A percentile compares a stretch with the other conserved stretches of the same genome.
These are phyloP conservation scores for Andrena minutula DNA, from an alignment of 2,888 invertebrate genomes.

Conservation along the genomic window DNA sequence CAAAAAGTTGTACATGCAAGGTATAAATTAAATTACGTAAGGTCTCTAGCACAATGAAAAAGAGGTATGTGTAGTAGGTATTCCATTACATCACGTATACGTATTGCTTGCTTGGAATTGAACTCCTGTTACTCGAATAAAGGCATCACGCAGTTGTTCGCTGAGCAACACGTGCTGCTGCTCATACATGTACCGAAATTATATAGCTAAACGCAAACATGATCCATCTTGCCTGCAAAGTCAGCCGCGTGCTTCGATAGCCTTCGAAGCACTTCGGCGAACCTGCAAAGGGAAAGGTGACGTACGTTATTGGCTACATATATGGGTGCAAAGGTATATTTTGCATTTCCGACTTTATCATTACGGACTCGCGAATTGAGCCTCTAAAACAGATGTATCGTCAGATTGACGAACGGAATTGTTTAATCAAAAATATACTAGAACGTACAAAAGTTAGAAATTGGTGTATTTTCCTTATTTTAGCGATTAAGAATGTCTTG, in stretches of 20 bases:
- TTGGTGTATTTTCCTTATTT: no score
- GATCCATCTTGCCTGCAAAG: constrained; percentile 31
- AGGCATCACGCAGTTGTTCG: constrained; percentile 28
- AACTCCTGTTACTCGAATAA: constrained; percentile 39
- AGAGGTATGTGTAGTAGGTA: background rate
- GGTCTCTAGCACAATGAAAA: constrained; percentile 1
- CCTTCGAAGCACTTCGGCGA: background rate
- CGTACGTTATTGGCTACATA: background rate
- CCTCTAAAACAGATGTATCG: no score
- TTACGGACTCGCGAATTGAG: background rate
- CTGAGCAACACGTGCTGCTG: constrained; percentile 13
- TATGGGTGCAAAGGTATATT: background rate
- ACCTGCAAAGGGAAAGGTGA: background rate
- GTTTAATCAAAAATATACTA: no score
- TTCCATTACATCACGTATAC: background rate
- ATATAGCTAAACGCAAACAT: constrained; percentile 29
- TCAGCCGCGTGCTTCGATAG: constrained; percentile 1
- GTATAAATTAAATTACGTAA: constrained; percentile 39
- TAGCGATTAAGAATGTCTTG: no score
- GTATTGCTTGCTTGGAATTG: constrained; percentile 9
- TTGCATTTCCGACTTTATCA: background rate
- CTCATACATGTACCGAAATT: constrained; percentile 30
- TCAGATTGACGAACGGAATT: no score
- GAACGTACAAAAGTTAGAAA: no score
- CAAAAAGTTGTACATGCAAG: background rate